Conservation (phyloP, 2,888 invertebrate species). For the Polyommatus iphigenia region DNA sequence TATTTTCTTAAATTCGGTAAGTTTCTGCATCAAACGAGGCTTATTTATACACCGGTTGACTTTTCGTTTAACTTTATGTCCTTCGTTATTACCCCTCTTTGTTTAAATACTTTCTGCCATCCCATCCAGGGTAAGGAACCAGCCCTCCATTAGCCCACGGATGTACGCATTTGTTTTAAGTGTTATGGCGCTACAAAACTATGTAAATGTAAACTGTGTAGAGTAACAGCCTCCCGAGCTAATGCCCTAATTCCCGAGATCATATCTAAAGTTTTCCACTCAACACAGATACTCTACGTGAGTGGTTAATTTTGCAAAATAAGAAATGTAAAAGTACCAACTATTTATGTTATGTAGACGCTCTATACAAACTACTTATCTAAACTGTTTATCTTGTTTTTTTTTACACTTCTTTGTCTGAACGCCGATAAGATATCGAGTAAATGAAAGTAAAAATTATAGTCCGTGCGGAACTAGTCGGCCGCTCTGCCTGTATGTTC, state of each 20-base stretch:
- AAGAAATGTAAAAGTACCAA: neutral
- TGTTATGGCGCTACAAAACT: constrained; percentile 12
- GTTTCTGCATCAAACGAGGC: too few relatives aligned
- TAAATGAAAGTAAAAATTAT: too few relatives aligned
- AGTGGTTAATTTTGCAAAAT: neutral
- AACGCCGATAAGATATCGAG: too few relatives aligned
- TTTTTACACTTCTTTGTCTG: too few relatives aligned
- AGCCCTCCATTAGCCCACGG: neutral
- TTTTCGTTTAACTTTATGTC: neutral
- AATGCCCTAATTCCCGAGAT: neutral
- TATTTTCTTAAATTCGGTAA: too few relatives aligned
- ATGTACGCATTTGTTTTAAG: constrained; percentile 3
- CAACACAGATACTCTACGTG: neutral
- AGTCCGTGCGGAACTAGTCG: too few relatives aligned
- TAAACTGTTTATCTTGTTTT: too few relatives aligned
- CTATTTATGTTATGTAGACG: neutral
- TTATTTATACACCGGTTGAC: neutral
- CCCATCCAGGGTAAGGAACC: neutral
- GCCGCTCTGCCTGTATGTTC: too few relatives aligned
- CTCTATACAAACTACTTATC: neutral
- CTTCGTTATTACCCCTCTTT: neutral
- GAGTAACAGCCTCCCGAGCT: neutral
- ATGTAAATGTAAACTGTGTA: constrained; percentile 11
- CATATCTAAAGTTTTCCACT: neutral
- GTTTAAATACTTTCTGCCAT: neutral